Evolutionary conservation across 2,888 invertebrate genomes (phyloP).

Genomic region (Nasonovia ribisnigri): DNA sequence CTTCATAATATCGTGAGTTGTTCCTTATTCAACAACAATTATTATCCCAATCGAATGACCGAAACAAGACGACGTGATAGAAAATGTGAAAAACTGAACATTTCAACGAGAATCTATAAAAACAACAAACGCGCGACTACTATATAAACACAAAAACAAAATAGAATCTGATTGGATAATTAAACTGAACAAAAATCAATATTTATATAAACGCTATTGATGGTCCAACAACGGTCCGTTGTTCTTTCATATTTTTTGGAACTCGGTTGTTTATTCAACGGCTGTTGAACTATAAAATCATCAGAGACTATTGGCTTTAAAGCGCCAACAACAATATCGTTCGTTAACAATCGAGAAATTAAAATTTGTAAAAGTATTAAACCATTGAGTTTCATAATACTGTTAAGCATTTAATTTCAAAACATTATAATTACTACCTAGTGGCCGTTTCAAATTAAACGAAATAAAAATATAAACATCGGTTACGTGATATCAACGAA

Average conservation of each 20-base stretch:
- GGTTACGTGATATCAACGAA: neutral
- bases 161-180: neutral
- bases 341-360: neutral
- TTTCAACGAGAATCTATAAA: neutral
- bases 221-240: neutral
- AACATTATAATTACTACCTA: neutral
- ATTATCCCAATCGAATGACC: neutral
- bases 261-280: neutral
- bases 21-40: neutral
- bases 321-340: neutral
- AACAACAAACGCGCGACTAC: neutral
- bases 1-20: neutral
- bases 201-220: neutral
- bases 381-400: neutral
- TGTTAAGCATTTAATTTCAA: neutral
- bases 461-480: neutral
- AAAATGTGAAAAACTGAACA: neutral
- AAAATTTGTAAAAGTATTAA: neutral
- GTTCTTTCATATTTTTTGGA: neutral
- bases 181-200: neutral
- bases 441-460: neutral
- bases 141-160: neutral
- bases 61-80: neutral
- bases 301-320: neutral
- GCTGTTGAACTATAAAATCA: neutral